phyloP scores from a whole-genome alignment of 2,888 invertebrate species.

The Papilio elwesi region DNA sequence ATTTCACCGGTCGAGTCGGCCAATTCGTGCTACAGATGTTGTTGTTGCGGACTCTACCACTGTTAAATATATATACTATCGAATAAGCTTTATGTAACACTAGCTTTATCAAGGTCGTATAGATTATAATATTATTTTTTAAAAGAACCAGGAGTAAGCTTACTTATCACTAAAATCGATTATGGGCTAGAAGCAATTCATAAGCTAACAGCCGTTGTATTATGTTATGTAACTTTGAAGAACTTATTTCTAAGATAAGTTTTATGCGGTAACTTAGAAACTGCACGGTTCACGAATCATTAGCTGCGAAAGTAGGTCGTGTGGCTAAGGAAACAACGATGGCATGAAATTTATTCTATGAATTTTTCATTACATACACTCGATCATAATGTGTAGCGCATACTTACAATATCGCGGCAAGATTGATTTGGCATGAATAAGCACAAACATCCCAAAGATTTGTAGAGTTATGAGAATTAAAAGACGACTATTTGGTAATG shows the following conservation, averaged over 20 bases:
- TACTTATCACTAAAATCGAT: not conserved
- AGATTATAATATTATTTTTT: too few species aligned
- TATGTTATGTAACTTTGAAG: slow-evolving; percentile 18
- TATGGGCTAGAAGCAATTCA: too few species aligned
- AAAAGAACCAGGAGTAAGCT: not conserved
- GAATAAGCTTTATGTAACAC: too few species aligned
- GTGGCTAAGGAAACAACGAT: slow-evolving; percentile 26
- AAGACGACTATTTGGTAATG: too few species aligned
- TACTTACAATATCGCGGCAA: slow-evolving; percentile 16
- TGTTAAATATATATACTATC: too few species aligned
- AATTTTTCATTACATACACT: slow-evolving; percentile 31
- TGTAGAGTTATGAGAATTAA: not conserved
- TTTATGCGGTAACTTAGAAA: slow-evolving; percentile 46
- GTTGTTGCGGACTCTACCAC: too few species aligned
- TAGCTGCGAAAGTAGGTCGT: slow-evolving; percentile 47
- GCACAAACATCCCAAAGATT: not conserved
- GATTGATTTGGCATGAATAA: slow-evolving; percentile 23
- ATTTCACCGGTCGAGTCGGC: too few species aligned
- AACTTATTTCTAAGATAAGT: slow-evolving; percentile 21
- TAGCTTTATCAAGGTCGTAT: too few species aligned
- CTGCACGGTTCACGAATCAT: slow-evolving; percentile 65
- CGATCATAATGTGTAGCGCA: slow-evolving; percentile 25
- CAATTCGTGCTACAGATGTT: too few species aligned
- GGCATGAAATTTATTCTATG: slow-evolving; percentile 35
- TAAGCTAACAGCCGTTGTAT: not conserved